A percentile compares a stretch with the other conserved stretches of the same genome.
phyloP scores from a whole-genome alignment of 2,113 vertebrate species.

The Acanthisitta chloris region DNA sequence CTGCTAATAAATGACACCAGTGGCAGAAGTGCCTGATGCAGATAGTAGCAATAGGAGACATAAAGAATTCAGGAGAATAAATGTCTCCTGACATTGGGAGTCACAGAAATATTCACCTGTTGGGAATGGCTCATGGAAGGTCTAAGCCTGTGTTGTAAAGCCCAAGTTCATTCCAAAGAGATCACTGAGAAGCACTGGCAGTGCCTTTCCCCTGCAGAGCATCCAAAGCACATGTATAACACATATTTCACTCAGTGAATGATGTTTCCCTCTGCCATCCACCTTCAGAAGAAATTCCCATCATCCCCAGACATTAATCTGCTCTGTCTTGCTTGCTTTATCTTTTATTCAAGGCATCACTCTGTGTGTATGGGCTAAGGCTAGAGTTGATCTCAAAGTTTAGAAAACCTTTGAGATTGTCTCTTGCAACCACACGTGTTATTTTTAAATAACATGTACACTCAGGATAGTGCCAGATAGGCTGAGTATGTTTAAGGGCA shows the following conservation, averaged over 20 bases:
- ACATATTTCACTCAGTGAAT: neutral
- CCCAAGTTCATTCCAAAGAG: neutral
- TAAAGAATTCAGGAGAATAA: neutral
- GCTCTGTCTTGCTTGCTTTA: neutral
- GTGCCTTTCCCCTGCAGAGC: neutral
- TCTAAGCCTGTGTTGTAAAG: neutral
- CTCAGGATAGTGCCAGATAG: neutral
- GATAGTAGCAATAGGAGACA: neutral
- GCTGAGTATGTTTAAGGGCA: neutral
- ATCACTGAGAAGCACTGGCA: neutral
- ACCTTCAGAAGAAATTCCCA: neutral
- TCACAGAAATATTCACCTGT: no score
- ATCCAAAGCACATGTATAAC: accelerated
- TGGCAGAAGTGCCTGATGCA: neutral
- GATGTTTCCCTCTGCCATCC: neutral
- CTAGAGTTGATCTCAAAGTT: no score
- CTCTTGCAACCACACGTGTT: neutral
- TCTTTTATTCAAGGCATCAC: neutral
- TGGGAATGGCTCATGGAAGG: neutral
- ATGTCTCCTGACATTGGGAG: neutral
- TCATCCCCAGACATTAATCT: neutral
- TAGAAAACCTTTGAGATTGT: neutral
- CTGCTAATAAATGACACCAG: neutral
- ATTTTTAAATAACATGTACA: neutral
- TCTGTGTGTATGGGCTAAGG: accelerated